phyloP scores from a whole-genome alignment of 2,888 invertebrate species.

The Pilophorus perplexus region DNA sequence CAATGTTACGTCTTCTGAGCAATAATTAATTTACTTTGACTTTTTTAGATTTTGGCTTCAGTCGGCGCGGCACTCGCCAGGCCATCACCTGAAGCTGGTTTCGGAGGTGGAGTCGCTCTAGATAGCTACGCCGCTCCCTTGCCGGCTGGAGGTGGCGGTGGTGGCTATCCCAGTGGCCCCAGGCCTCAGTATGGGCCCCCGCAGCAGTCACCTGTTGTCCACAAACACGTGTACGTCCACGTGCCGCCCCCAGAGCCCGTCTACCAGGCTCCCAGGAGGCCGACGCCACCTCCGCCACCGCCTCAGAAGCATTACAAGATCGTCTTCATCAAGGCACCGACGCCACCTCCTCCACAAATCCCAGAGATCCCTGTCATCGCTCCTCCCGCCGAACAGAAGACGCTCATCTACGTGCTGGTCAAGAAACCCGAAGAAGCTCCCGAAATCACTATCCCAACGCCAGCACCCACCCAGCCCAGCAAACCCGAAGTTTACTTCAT shows the following conservation, averaged over 20 bases:
- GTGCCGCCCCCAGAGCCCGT: slow-evolving; percentile 81
- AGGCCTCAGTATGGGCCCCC: slow-evolving; percentile 69
- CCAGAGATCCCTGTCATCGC: slow-evolving; percentile 59
- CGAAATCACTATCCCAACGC: slow-evolving; percentile 73
- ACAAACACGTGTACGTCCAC: slow-evolving; percentile 88
- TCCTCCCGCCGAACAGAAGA: slow-evolving; percentile 85
- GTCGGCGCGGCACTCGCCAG: slow-evolving; percentile 50
- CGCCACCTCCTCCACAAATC: slow-evolving; percentile 56
- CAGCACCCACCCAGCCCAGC: slow-evolving; percentile 79
- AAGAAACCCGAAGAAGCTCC: slow-evolving; percentile 85
- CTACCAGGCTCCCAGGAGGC: slow-evolving; percentile 60
- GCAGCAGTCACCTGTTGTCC: slow-evolving; percentile 71
- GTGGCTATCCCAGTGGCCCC: slow-evolving; percentile 53
- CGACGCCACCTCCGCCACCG: slow-evolving; percentile 54
- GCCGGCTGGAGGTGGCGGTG: slow-evolving; percentile 47
- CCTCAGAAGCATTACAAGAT: slow-evolving; percentile 82
- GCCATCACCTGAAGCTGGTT: slow-evolving; percentile 50
- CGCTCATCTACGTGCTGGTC: slow-evolving; percentile 80
- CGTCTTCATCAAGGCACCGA: slow-evolving; percentile 73
- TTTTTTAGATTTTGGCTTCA: slow-evolving; percentile 51
- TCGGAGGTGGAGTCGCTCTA: slow-evolving; percentile 51
- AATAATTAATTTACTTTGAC: too few species aligned
- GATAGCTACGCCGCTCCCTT: slow-evolving; percentile 58
- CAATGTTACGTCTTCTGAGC: too few species aligned
- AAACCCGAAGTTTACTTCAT: slow-evolving; percentile 90